These are phyloP conservation scores for Drosophila paramelanica DNA, from an alignment of 2,888 invertebrate genomes.

Conservation along the genomic window DNA sequence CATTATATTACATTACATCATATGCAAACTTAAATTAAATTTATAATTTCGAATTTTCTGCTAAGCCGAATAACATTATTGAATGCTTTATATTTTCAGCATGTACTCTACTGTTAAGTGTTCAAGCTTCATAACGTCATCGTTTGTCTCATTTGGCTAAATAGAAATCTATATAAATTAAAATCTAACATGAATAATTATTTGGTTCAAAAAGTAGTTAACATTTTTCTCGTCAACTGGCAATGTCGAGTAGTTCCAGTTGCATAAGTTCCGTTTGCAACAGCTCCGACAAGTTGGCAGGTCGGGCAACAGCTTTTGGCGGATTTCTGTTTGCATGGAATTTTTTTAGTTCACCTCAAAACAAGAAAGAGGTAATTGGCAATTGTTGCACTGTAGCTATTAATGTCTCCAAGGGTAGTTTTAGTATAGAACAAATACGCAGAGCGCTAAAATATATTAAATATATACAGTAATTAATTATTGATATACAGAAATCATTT, in stretches of 20 bases:
- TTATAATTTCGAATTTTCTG: no score
- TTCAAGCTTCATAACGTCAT: not conserved
- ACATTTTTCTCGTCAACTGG: not conserved
- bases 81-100: not conserved
- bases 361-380: conserved; percentile 35
- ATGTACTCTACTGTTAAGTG: not conserved
- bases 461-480: not conserved
- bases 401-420: conserved; percentile 17
- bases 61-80: not conserved
- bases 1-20: no score
- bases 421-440: conserved; percentile 38
- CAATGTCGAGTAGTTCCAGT: not conserved
- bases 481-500: not conserved
- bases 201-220: not conserved
- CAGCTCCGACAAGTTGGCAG: not conserved
- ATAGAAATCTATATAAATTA: not conserved
- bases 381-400: conserved; percentile 8
- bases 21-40: no score
- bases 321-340: not conserved
- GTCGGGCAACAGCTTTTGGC: not conserved
- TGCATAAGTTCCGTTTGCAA: not conserved
- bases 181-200: not conserved
- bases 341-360: conserved; percentile 6
- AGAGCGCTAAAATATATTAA: conserved; percentile 29
- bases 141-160: not conserved